Base-by-base conservation (phyloP, 2,797 vertebrate species). In the Phrynocephalus vlangalii region DNA sequence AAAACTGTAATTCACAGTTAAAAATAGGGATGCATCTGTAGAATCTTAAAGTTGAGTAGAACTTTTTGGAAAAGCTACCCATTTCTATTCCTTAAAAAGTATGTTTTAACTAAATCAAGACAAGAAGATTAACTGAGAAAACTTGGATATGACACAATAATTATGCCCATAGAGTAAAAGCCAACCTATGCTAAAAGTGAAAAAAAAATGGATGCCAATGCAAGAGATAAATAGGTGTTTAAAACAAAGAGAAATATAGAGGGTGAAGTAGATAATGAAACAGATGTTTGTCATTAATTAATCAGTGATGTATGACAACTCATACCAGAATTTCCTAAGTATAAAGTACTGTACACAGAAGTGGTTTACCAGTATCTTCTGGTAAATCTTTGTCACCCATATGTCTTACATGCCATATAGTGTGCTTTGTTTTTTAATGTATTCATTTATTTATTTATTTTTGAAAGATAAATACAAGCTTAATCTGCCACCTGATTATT, bases 1-100 rank as follows among this genome's bases (percentile, higher is more conserved):
- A 82, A 68, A 60, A 81, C 75, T 84, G 56, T 38, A 80, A 88
- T 80, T 81, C 83, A 56, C 38, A 50, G 52, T 88, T 88, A 85
- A 85, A 88, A 88, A 85, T 81, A 85, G 79, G 33, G 44, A 82
- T 68, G 6, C 71, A 85, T 88, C 78, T 82, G 78, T 73, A 81
- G 83, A 75, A 76, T 85, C 71, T 81, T 56, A 48, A 28, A 38
- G 68, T 88, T 68, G 28, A 88, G 73, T 38, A 28, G 60, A 76
- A 72, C 8, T 18, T 79, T 44, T 15, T 71, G 33, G 30, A 71
- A 71, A 33, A 77, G 24, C 24, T 79, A 11, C 52, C 22, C 9
- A 13, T 71, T 80, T 79, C 78, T 44, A 60, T 52, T 80, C 30
- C 60, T 56, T 60, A 38, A 18, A 79, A 56, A 38, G 7, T n/a